Percentiles rank a stretch among this genome's conserved stretches.
phyloP scores from a whole-genome alignment of 2,888 invertebrate species.

The Luffia ferchaultella region DNA sequence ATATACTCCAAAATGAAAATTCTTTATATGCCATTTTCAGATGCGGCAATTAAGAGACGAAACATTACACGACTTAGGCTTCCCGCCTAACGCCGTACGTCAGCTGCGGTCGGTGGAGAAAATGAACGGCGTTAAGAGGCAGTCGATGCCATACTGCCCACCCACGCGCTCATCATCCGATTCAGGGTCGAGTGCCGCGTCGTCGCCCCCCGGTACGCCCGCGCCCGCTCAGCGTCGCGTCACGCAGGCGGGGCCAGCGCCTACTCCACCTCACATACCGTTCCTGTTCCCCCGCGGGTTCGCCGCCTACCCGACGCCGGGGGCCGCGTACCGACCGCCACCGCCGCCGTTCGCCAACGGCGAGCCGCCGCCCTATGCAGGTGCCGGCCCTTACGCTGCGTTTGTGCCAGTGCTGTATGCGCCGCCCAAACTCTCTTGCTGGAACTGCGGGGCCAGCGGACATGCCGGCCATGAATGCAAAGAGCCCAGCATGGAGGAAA shows the following conservation, averaged over 20 bases:
- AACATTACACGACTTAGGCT: conserved; percentile 65
- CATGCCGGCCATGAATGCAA: conserved; percentile 89
- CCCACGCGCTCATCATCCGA: conserved; percentile 42
- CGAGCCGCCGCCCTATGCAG: conserved; percentile 48
- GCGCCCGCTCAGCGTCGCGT: conserved; percentile 32
- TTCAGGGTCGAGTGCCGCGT: conserved; percentile 50
- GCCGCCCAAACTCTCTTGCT: conserved; percentile 79
- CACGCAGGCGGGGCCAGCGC: conserved; percentile 24
- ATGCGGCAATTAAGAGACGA: conserved; percentile 71
- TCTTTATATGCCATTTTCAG: conserved; percentile 41
- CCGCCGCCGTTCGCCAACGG: conserved; percentile 56
- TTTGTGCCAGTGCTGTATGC: conserved; percentile 64
- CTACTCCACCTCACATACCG: conserved; percentile 25
- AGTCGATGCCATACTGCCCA: conserved; percentile 34
- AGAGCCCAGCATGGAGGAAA: conserved; percentile 92
- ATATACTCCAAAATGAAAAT: no score
- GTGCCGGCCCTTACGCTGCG: conserved; percentile 49
- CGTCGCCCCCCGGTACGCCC: conserved; percentile 50
- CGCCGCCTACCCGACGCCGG: conserved; percentile 46
- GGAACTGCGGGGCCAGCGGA: conserved; percentile 88
- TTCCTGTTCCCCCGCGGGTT: conserved; percentile 39
- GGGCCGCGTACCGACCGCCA: conserved; percentile 47
- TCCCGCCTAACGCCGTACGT: conserved; percentile 52
- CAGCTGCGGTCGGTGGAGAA: conserved; percentile 67
- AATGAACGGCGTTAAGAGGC: conserved; percentile 61